These are phyloP conservation scores for Empidonax traillii DNA, from an alignment of 2,113 vertebrate species.

Conservation along the genomic window DNA sequence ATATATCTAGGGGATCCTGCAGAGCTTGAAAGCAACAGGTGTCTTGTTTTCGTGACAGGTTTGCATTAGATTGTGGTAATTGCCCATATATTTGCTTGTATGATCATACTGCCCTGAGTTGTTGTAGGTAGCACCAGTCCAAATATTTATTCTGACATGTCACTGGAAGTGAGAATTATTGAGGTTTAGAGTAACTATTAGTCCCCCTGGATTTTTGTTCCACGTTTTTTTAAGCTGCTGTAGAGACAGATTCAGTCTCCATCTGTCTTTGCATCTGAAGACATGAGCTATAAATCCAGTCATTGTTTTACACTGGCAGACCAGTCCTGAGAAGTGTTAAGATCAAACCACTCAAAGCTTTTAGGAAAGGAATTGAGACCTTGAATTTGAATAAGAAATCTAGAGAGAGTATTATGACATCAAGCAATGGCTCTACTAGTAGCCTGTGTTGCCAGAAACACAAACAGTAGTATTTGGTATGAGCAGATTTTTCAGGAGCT, in stretches of 20 bases:
- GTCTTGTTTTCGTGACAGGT: fast-evolving
- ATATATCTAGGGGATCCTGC: background rate
- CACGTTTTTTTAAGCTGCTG: background rate
- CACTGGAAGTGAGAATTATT: background rate
- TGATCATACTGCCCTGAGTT: background rate
- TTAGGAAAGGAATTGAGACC: background rate
- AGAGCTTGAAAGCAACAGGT: fast-evolving
- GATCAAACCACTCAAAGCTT: background rate
- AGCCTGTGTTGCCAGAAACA: background rate
- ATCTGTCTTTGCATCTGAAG: background rate
- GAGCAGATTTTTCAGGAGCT: background rate
- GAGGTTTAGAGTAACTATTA: background rate
- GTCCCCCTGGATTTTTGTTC: background rate
- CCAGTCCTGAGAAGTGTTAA: background rate
- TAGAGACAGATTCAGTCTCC: background rate
- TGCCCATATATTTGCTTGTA: background rate
- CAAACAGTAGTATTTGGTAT: background rate
- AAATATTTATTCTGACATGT: background rate
- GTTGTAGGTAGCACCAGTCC: background rate
- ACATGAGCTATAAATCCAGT: background rate
- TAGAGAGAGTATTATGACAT: background rate
- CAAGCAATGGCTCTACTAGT: background rate
- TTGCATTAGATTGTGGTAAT: background rate
- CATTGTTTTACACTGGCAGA: background rate
- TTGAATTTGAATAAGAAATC: background rate